Base-by-base conservation (phyloP, 1,140 invertebrate genomes). In the Wasmannia auropunctata region DNA sequence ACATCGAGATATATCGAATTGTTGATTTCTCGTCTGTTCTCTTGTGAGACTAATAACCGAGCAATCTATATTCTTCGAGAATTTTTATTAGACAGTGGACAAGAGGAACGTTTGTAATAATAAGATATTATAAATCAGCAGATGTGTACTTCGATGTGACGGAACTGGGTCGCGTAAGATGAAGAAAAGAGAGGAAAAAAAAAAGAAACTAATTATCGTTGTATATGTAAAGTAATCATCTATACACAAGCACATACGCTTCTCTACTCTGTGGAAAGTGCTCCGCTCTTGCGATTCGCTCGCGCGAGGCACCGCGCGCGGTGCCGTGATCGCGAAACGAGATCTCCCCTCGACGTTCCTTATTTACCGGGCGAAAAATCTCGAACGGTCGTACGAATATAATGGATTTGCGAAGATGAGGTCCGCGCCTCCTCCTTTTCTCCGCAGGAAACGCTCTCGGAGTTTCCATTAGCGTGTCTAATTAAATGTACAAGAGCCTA, bases 161-260 rank as follows among this genome's bases (percentile, higher is more conserved):
- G 63, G 37, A 63, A 81, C 34, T 75, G 51, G 46, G n/a, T 49
- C 67, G 76, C 67, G 76, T 83, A 87, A 70, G 19, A 34, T 25
- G 14, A 58, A n/a, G n/a, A n/a, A n/a, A n/a, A n/a, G n/a, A 34
- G 62, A 65, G 80, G 19, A 56, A 70, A 67, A 79, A 72, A n/a
- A 72, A 34, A 83, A 75, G n/a, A 76, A 56, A 56, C 49, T 88
- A 90, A 90, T 83, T 43, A 83, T 88, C 80, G 76, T 90, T 87
- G 49, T 81, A 83, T 60, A 69, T 90, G 85, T 89, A 90, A 84
- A 86, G 62, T 86, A n/a, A 87, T 86, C 80, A 62, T 83, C 88
- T 89, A n/a, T n/a, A 88, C 40, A 80, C 85, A 86, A 91, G 91
- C 86, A 81, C 85, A 91, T 92, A 92, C 91, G 91, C 91, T 92